phyloP scores from a whole-genome alignment of 2,113 vertebrate genomes.

The Ranitomeya imitator region DNA sequence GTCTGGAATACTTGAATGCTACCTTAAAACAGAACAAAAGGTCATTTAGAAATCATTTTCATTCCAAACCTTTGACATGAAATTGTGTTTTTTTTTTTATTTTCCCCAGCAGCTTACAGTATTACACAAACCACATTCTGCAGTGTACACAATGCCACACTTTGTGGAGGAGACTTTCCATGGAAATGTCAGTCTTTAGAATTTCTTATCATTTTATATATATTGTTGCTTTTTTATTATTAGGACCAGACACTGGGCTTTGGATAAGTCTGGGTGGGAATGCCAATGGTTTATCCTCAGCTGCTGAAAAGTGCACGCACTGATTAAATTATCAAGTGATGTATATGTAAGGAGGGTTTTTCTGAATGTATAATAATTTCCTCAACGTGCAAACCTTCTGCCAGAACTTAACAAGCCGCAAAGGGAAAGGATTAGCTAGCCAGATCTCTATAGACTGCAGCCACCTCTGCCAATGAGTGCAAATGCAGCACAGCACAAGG shows the following conservation, averaged over 20 bases:
- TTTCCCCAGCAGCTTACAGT: conserved; percentile 57
- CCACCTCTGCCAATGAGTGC: conserved; percentile 75
- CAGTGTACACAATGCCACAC: conserved; percentile 18
- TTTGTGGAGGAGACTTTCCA: conserved; percentile 59
- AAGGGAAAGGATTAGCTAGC: conserved; percentile 89
- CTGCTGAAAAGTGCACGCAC: conserved; percentile 77
- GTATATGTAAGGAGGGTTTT: conserved; percentile 79
- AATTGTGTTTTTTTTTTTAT: neutral
- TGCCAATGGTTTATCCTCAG: conserved; percentile 68
- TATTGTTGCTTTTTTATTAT: conserved; percentile 26
- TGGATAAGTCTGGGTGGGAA: conserved; percentile 57
- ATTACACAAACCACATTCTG: conserved; percentile 60
- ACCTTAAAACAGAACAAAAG: conserved; percentile 45
- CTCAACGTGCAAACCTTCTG: conserved; percentile 72
- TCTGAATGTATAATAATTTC: conserved; percentile 86
- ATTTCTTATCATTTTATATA: conserved; percentile 8
- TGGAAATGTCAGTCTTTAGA: conserved; percentile 53
- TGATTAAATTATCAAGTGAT: conserved; percentile 86
- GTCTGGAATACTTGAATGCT: conserved; percentile 67
- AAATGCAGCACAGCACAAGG: conserved; percentile 61
- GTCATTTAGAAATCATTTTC: conserved; percentile 22
- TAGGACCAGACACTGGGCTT: conserved; percentile 54
- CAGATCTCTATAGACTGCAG: conserved; percentile 71
- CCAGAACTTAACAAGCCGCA: conserved; percentile 94
- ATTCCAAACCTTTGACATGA: conserved; percentile 40